These are phyloP conservation scores for Bujurquina vittata DNA, from an alignment of 2,113 vertebrate species.

Conservation along the genomic window DNA sequence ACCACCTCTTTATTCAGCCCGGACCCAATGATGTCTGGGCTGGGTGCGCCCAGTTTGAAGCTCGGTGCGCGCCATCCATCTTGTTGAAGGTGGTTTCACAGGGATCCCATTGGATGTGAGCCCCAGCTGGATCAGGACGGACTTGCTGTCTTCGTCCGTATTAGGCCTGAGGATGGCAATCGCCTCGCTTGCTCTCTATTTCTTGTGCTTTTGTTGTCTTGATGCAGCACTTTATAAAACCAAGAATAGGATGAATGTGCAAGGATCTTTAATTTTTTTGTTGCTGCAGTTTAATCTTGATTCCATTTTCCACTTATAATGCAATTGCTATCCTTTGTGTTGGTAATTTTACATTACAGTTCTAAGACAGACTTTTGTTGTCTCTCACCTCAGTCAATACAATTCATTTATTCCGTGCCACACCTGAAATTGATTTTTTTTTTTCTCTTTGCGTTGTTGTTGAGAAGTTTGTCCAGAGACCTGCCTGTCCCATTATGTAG, in stretches of 20 bases:
- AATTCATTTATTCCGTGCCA: conserved; percentile 56
- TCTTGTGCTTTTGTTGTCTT: conserved; percentile 22
- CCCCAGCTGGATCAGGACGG: conserved; percentile 67
- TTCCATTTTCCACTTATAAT: conserved; percentile 1
- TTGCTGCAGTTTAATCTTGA: not conserved
- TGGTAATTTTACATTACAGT: conserved; percentile 12
- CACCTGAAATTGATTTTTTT: conserved; percentile 61
- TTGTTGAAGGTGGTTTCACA: conserved; percentile 74
- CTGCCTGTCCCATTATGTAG: conserved; percentile 55
- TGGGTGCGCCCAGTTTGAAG: conserved; percentile 73
- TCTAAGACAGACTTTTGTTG: not conserved
- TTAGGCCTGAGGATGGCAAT: conserved; percentile 28
- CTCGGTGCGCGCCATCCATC: conserved; percentile 73
- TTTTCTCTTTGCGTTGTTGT: conserved; percentile 21
- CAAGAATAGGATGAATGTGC: not conserved
- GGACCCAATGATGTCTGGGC: conserved; percentile 77
- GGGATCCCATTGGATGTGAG: conserved; percentile 52
- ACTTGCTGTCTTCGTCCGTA: conserved; percentile 45
- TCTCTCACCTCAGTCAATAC: conserved; percentile 43
- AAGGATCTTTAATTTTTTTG: not conserved
- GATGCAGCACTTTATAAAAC: not conserved
- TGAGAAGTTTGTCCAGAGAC: conserved; percentile 43
- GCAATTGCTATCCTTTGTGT: not conserved
- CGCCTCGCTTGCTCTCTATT: conserved; percentile 6
- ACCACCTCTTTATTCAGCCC: conserved; percentile 78